phyloP scores from a whole-genome alignment of 2,113 vertebrate species.

The Neopipo cinnamomea region DNA sequence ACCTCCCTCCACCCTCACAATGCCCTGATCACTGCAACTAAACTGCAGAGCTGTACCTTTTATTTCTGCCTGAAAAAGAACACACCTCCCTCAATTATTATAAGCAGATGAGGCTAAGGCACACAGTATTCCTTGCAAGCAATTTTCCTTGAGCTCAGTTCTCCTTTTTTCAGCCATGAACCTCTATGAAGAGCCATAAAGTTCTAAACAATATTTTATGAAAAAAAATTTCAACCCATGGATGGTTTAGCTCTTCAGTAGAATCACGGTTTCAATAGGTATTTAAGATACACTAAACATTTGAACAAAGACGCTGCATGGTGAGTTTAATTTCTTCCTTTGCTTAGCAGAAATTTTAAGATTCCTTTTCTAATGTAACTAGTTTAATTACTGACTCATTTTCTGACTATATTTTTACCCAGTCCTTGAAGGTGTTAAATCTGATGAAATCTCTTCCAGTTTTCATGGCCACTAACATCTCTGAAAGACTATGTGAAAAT shows the following conservation, averaged over 20 bases:
- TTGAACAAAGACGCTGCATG: background rate
- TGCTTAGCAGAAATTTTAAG: background rate
- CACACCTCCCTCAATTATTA: background rate
- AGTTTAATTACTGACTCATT: background rate
- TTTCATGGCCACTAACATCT: background rate
- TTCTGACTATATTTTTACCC: background rate
- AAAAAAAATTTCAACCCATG: background rate
- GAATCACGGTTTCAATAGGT: background rate
- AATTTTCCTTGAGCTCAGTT: background rate
- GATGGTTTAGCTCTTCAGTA: background rate
- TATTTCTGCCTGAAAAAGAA: background rate
- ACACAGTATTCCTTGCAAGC: background rate
- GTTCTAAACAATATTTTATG: background rate
- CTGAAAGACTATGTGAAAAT: background rate
- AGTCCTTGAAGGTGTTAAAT: background rate
- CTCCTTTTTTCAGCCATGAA: background rate
- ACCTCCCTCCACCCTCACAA: background rate
- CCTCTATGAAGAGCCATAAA: background rate
- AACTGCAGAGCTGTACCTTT: fast-evolving
- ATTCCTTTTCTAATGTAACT: background rate
- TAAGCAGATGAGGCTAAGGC: background rate
- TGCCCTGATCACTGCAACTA: background rate
- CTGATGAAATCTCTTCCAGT: background rate
- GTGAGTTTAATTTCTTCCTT: background rate
- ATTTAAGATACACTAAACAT: background rate